Evolutionary conservation across 1,140 invertebrate species (phyloP).

Genomic region (Phymorhynchus buccinoides): DNA sequence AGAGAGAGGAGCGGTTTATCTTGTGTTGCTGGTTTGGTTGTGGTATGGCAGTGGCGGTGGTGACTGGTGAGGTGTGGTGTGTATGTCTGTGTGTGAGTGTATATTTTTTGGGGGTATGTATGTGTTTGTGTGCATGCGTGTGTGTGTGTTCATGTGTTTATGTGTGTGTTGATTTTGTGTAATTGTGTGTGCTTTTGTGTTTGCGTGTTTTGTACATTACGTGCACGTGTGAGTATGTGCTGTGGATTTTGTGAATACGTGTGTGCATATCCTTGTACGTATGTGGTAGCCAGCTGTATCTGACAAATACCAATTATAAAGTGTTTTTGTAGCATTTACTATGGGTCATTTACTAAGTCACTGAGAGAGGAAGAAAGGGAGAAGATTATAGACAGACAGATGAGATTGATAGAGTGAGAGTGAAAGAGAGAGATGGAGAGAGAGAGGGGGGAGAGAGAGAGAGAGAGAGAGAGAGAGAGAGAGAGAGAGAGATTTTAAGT

Average conservation of each 20-base stretch:
- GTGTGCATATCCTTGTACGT: neutral
- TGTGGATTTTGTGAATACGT: neutral
- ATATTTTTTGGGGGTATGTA: neutral
- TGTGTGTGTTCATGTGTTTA: constrained; percentile 5
- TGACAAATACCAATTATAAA: no score
- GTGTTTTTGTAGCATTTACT: no score
- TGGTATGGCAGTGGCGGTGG: no score
- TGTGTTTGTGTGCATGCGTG: neutral
- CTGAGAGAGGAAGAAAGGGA: no score
- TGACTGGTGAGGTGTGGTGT: no score
- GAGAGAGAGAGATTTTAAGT: neutral
- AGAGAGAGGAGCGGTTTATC: neutral
- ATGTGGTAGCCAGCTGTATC: no score
- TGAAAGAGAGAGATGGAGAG: no score
- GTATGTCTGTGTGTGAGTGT: neutral
- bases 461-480: neutral
- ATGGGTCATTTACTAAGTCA: no score
- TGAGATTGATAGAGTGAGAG: no score
- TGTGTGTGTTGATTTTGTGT: constrained; percentile 1
- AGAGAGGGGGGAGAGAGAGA: neutral
- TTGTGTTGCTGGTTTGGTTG: neutral
- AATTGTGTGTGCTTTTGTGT: neutral
- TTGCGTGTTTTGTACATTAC: neutral
- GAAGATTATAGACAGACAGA: no score
- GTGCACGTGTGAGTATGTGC: neutral